Conservation (phyloP, 37 sponge, comb jelly and placozoan genomes). For the Chondrosia reniformis region DNA sequence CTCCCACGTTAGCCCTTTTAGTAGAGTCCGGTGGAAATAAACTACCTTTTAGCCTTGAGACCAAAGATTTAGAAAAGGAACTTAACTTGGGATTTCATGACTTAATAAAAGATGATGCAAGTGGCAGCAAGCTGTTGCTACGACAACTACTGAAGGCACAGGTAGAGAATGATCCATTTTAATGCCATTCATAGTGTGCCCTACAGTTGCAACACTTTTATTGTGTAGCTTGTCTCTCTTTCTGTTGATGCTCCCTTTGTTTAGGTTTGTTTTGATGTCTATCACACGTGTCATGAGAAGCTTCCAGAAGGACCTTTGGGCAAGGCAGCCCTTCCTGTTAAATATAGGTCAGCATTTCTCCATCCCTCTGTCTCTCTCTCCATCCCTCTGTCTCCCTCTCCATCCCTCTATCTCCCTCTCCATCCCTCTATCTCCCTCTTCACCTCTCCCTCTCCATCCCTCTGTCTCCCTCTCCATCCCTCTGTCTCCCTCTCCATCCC, state of each 20-base stretch:
- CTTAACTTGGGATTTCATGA: conserved; percentile 51
- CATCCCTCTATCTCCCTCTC: neutral
- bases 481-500: neutral
- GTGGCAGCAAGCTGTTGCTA: conserved; percentile 34
- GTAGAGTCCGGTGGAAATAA: conserved; percentile 21
- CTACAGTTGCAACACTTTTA: neutral
- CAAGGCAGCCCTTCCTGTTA: conserved; percentile 1
- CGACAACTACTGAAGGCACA: conserved; percentile 41
- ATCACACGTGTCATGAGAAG: conserved; percentile 2
- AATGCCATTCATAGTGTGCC: neutral
- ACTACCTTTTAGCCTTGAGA: conserved; percentile 37
- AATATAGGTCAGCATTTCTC: neutral
- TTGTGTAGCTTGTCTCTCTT: neutral
- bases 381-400: neutral
- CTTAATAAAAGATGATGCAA: conserved; percentile 14
- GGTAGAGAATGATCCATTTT: conserved; percentile 9
- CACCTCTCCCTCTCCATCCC: neutral
- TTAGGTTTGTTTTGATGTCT: conserved; percentile 63
- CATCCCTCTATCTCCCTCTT: neutral
- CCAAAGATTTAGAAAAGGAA: conserved; percentile 69
- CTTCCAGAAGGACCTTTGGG: neutral
- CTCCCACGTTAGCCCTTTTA: conserved; percentile 49
- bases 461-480: neutral
- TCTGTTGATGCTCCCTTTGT: neutral
- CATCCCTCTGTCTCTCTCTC: neutral